Percentiles rank a stretch among this genome's conserved stretches.
These are phyloP conservation scores for Hyphantria cunea DNA, from an alignment of 1,140 invertebrate species.

Conservation along the genomic window DNA sequence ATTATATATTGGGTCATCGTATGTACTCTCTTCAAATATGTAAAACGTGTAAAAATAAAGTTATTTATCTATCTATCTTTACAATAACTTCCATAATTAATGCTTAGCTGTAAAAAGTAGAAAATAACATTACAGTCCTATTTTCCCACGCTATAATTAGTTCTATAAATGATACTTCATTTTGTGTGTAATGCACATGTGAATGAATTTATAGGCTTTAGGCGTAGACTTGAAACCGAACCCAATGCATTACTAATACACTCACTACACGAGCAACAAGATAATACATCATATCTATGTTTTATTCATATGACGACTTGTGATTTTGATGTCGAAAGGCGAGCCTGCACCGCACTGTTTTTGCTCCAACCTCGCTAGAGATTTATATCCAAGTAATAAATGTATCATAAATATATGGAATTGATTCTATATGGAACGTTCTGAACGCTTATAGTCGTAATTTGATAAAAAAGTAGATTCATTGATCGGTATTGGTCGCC, in stretches of 20 bases:
- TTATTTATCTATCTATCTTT: no score
- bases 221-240: constrained; percentile 31
- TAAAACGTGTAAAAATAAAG: no score
- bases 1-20: no score
- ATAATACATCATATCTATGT: constrained; percentile 68
- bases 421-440: constrained; percentile 32
- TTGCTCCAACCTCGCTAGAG: constrained; percentile 43
- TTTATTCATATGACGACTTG: constrained; percentile 66
- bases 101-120: no score
- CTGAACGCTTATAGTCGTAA: constrained; percentile 26
- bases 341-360: constrained; percentile 43
- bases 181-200: background rate
- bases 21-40: no score
- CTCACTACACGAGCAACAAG: constrained; percentile 36
- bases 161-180: background rate
- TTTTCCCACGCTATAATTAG: no score
- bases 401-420: constrained; percentile 45
- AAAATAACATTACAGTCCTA: no score
- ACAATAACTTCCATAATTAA: no score
- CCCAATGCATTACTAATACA: constrained; percentile 40
- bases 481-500: constrained; percentile 17
- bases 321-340: constrained; percentile 65
- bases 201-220: constrained; percentile 15
- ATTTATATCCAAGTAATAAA: constrained; percentile 52
- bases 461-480: constrained; percentile 29